Conservation (phyloP, 2,797 vertebrate species). For the Aulostomus chinensis region DNA sequence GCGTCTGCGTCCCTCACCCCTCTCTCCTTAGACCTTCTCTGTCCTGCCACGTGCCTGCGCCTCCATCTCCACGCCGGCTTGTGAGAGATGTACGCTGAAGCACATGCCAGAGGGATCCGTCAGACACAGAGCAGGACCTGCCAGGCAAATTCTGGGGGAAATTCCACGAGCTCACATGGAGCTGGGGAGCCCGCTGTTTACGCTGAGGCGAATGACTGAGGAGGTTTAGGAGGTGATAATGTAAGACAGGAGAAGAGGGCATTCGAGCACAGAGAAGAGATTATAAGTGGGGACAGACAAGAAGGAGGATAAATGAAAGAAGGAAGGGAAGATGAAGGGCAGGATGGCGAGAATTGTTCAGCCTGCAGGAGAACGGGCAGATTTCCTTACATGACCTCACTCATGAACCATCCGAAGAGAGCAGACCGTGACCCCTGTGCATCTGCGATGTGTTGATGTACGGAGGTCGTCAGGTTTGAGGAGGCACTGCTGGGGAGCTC, state of each 20-base stretch:
- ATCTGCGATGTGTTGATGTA: conserved; percentile 64
- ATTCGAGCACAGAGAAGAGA: conserved; percentile 19
- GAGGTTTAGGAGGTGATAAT: conserved; percentile 21
- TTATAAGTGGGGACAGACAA: conserved; percentile 2
- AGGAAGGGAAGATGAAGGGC: conserved; percentile 25
- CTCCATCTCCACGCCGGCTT: conserved; percentile 30
- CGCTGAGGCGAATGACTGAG: conserved; percentile 9
- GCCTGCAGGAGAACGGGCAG: conserved; percentile 31
- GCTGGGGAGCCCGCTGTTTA: conserved; percentile 36
- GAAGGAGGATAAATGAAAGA: conserved; percentile 41
- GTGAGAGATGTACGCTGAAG: conserved; percentile 43
- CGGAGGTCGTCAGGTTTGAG: conserved; percentile 14
- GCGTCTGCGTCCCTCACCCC: background rate
- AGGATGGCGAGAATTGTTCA: conserved; percentile 10
- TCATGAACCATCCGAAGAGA: conserved; percentile 43
- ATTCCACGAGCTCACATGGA: conserved; percentile 70
- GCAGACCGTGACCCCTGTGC: conserved; percentile 37
- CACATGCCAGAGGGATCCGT: conserved; percentile 35
- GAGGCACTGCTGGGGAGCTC: conserved; percentile 10
- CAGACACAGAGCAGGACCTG: conserved; percentile 35
- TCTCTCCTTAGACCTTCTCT: background rate
- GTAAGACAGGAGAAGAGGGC: background rate
- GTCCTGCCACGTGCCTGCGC: conserved; percentile 26
- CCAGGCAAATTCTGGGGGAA: conserved; percentile 47
- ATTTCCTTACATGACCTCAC: conserved; percentile 59